These are phyloP conservation scores for Hemichromis elongatus DNA, from an alignment of 2,113 vertebrate species.

Conservation along the genomic window DNA sequence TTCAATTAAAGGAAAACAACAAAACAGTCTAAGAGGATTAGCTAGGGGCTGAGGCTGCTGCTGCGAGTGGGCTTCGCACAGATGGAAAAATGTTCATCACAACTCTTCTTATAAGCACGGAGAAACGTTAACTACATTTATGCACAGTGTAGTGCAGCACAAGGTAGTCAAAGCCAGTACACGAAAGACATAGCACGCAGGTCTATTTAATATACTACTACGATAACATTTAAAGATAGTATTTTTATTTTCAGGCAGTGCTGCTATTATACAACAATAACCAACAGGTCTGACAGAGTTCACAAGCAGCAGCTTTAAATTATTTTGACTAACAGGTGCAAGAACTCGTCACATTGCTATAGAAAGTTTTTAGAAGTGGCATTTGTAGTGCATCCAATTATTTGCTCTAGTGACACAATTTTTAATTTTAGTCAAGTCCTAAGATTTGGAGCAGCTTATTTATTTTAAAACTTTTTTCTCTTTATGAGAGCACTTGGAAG, in stretches of 20 bases:
- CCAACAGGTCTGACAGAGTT: neutral
- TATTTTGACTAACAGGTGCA: neutral
- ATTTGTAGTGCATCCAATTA: neutral
- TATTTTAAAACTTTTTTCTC: neutral
- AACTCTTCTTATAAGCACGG: neutral
- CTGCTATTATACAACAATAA: neutral
- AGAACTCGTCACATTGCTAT: neutral
- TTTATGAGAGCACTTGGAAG: neutral
- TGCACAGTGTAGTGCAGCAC: neutral
- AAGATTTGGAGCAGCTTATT: neutral
- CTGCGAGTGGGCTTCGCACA: neutral
- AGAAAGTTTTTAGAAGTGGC: neutral
- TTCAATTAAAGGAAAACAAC: constrained; percentile 53
- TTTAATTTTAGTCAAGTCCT: neutral
- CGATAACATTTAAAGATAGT: neutral
- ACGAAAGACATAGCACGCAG: neutral
- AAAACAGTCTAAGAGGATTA: constrained; percentile 62
- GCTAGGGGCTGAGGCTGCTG: neutral
- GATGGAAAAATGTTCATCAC: constrained; percentile 18
- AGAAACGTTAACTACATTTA: neutral
- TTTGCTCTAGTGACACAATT: neutral
- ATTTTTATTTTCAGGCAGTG: neutral
- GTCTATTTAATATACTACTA: neutral
- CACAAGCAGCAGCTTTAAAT: neutral
- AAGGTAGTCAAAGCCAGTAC: neutral